Evolutionary conservation across 23 tunicate species (phyloP).

Genomic region (Clavelina lepadiformis): DNA sequence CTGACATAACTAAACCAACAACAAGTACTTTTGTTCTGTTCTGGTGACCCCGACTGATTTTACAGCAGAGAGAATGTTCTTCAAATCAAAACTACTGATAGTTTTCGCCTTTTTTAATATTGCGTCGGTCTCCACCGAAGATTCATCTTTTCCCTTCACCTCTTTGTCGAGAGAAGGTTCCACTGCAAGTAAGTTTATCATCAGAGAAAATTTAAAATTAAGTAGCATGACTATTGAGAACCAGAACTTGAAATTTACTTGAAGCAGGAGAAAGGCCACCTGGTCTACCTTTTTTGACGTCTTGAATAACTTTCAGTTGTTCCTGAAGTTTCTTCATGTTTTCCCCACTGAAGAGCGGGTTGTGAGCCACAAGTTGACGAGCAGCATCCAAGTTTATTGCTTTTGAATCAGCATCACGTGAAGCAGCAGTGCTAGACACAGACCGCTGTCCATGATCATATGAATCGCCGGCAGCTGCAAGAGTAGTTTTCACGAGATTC

Average conservation of each 20-base stretch:
- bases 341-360: constrained; percentile 44
- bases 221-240: background rate
- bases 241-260: too few relatives aligned
- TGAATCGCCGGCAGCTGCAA: too few relatives aligned
- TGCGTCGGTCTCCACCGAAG: constrained; percentile 9
- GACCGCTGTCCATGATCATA: too few relatives aligned
- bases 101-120: constrained; percentile 60
- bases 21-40: background rate
- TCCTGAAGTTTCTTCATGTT: constrained; percentile 40
- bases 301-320: constrained; percentile 20
- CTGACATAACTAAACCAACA: background rate
- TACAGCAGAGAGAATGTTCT: constrained; percentile 76
- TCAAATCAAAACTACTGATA: constrained; percentile 48
- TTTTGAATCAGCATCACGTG: too few relatives aligned
- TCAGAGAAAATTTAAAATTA: background rate
- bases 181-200: too few relatives aligned
- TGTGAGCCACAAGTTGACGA: constrained; percentile 18
- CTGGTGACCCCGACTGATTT: constrained; percentile 10
- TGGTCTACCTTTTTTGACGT: background rate
- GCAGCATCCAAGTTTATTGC: constrained; percentile 2
- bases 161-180: too few relatives aligned
- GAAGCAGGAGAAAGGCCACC: background rate
- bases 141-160: too few relatives aligned
- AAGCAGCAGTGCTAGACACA: too few relatives aligned
- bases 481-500: too few relatives aligned